A percentile compares a stretch with the other conserved stretches of the same genome.
Evolutionary conservation across 1,140 invertebrate genomes (phyloP).

Genomic region (Ceratitis capitata): DNA sequence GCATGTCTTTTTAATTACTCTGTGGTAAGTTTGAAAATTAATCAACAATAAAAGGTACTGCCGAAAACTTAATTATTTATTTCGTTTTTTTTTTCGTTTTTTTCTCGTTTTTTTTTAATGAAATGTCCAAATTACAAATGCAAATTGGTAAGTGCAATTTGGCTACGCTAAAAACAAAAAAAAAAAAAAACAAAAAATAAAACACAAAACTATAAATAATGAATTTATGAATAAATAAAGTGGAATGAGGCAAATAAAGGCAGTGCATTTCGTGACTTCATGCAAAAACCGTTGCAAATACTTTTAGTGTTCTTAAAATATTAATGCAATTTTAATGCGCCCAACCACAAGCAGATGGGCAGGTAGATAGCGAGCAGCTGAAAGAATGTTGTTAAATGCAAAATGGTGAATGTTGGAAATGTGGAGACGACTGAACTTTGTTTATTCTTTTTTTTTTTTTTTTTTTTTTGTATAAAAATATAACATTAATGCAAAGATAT

Average conservation of each 20-base stretch:
- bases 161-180: background rate
- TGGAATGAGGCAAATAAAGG: background rate
- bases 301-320: background rate
- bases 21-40: background rate
- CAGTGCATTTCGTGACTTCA: background rate
- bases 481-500: too few species aligned
- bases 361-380: background rate
- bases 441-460: too few species aligned
- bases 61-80: background rate
- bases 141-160: constrained; percentile 7
- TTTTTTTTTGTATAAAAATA: too few species aligned
- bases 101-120: too few species aligned
- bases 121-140: constrained; percentile 11
- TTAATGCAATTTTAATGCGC: constrained; percentile 14
- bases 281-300: background rate
- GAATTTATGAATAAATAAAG: background rate
- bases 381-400: background rate
- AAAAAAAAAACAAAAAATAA: too few species aligned
- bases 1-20: background rate
- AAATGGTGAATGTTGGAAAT: background rate
- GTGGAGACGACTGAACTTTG: background rate
- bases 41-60: background rate
- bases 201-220: too few species aligned
- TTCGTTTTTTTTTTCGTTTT: too few species aligned
- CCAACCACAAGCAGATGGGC: background rate